These are phyloP conservation scores for Dryobates pubescens DNA, from an alignment of 2,797 vertebrate species.

Conservation along the genomic window DNA sequence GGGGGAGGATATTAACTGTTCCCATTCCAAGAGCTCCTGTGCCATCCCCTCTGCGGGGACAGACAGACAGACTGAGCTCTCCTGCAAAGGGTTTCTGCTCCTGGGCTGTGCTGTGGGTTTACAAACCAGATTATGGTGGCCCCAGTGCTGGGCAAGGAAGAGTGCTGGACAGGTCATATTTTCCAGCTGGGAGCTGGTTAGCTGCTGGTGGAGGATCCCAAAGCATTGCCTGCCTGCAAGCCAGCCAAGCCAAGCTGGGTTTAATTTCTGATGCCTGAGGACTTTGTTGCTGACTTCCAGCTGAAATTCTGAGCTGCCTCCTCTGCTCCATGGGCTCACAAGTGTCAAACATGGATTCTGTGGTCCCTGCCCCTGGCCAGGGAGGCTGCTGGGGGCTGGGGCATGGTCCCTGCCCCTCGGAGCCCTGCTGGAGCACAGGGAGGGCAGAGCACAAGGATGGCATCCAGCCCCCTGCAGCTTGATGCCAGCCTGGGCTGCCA, in stretches of 20 bases:
- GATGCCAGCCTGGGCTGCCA: rapidly evolving
- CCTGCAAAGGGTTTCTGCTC: neutral
- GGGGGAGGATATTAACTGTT: neutral
- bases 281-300: neutral
- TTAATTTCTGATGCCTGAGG: neutral
- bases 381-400: no score
- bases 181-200: neutral
- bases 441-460: neutral
- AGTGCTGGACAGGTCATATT: neutral
- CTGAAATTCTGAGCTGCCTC: neutral
- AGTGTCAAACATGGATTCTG: neutral
- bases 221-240: neutral
- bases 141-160: neutral
- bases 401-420: no score
- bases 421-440: neutral
- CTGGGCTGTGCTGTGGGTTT: neutral
- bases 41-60: neutral
- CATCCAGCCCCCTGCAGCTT: neutral
- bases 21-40: neutral
- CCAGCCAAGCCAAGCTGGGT: rapidly evolving
- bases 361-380: no score
- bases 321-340: rapidly evolving
- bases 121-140: neutral
- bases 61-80: neutral
- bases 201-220: neutral